Conservation (phyloP, 2,888 invertebrate genomes). For the Polyommatus iphigenia region DNA sequence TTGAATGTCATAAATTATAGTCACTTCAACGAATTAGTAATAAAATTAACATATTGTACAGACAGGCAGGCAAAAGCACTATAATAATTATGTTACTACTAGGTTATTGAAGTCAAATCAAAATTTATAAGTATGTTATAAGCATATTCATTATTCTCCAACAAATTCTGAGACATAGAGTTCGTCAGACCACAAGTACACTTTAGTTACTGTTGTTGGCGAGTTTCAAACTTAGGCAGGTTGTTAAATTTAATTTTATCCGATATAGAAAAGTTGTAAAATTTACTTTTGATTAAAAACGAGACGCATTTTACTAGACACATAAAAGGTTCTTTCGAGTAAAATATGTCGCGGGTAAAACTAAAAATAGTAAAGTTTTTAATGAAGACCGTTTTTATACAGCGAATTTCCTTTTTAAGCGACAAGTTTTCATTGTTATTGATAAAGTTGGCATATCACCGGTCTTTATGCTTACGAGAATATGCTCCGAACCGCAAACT, state of each 20-base stretch:
- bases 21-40: not conserved
- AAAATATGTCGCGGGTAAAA: constrained; percentile 25
- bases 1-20: no score
- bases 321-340: constrained; percentile 16
- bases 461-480: constrained; percentile 72
- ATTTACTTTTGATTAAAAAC: constrained; percentile 25
- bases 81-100: not conserved
- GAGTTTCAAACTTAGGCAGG: constrained; percentile 10
- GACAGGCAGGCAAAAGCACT: not conserved
- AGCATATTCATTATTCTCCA: not conserved
- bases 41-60: not conserved
- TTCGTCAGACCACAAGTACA: constrained; percentile 12
- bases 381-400: constrained; percentile 52
- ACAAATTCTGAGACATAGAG: constrained; percentile 9
- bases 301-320: constrained; percentile 12
- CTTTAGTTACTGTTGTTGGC: constrained; percentile 10
- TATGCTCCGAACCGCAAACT: constrained; percentile 66
- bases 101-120: not conserved
- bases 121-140: not conserved
- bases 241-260: constrained; percentile 24
- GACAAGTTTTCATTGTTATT: constrained; percentile 58
- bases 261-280: constrained; percentile 22
- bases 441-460: constrained; percentile 70
- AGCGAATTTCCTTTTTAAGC: constrained; percentile 48
- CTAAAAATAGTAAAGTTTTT: constrained; percentile 44